Conservation (phyloP, 2,113 vertebrate species). For the Ivindomyrus marchei region DNA sequence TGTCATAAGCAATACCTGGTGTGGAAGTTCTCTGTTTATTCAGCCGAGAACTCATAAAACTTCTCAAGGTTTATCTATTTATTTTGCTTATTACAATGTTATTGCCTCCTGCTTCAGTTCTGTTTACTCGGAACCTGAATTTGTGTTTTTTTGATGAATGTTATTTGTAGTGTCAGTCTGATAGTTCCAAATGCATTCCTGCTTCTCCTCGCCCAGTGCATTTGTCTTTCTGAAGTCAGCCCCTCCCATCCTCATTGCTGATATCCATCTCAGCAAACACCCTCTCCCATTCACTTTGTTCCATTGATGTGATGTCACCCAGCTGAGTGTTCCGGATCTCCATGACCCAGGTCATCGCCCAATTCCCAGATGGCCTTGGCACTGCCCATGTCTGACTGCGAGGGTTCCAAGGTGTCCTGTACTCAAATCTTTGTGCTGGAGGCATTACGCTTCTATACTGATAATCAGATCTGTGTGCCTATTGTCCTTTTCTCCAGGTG, state of each 20-base stretch:
- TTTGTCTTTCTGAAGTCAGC: background rate
- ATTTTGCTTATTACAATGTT: background rate
- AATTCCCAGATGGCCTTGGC: background rate
- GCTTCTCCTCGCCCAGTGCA: background rate
- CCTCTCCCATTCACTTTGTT: background rate
- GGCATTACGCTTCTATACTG: conserved; percentile 37
- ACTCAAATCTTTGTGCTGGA: conserved; percentile 33
- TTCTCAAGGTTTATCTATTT: background rate
- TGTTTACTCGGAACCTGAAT: background rate
- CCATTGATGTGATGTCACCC: background rate
- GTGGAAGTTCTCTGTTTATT: background rate
- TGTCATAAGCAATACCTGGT: conserved; percentile 47
- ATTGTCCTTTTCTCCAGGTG: conserved; percentile 22
- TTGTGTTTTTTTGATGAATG: background rate
- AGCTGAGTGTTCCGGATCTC: background rate
- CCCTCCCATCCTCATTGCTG: background rate
- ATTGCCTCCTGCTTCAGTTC: background rate
- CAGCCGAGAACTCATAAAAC: background rate
- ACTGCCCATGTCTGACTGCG: background rate
- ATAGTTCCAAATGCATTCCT: background rate
- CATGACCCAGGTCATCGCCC: background rate
- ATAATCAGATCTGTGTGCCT: conserved; percentile 32
- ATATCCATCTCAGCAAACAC: too few relatives aligned
- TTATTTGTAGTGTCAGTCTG: background rate
- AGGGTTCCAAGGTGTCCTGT: background rate